These are phyloP conservation scores for Aphaenogaster floridana DNA, from an alignment of 1,140 invertebrate genomes.

Conservation along the genomic window DNA sequence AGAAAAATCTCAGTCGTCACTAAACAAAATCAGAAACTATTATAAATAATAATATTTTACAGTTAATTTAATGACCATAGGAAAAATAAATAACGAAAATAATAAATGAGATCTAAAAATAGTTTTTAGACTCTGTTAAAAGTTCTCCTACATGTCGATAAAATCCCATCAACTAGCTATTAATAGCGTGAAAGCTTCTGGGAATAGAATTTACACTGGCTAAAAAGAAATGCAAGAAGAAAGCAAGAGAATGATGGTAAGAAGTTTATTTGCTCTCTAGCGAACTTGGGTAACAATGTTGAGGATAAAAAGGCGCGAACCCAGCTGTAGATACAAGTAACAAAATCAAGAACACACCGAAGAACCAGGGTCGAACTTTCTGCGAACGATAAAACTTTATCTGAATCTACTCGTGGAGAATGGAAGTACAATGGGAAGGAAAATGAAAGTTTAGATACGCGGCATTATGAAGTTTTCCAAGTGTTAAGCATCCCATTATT, in stretches of 20 bases:
- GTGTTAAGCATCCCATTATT: constrained; percentile 38
- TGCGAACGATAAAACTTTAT: constrained; percentile 50
- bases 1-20: background rate
- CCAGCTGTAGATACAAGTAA: constrained; percentile 34
- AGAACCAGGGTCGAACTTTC: constrained; percentile 32
- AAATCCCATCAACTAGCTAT: constrained; percentile 8
- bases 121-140: background rate
- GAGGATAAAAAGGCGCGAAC: constrained; percentile 52
- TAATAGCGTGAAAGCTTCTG: constrained; percentile 33
- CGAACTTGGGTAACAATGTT: constrained; percentile 57
- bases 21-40: background rate
- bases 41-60: background rate
- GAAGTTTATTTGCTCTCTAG: constrained; percentile 57
- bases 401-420: constrained; percentile 18
- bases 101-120: background rate
- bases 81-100: constrained; percentile 1
- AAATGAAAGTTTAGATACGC: constrained; percentile 42
- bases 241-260: constrained; percentile 10
- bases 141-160: constrained; percentile 1
- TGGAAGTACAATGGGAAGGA: constrained; percentile 2
- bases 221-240: constrained; percentile 22
- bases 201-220: background rate
- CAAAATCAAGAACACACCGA: constrained; percentile 36
- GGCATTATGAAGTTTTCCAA: constrained; percentile 36
- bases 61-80: background rate